Evolutionary conservation across 2,113 vertebrate species (phyloP).

Genomic region (Microcebus tavaratra): DNA sequence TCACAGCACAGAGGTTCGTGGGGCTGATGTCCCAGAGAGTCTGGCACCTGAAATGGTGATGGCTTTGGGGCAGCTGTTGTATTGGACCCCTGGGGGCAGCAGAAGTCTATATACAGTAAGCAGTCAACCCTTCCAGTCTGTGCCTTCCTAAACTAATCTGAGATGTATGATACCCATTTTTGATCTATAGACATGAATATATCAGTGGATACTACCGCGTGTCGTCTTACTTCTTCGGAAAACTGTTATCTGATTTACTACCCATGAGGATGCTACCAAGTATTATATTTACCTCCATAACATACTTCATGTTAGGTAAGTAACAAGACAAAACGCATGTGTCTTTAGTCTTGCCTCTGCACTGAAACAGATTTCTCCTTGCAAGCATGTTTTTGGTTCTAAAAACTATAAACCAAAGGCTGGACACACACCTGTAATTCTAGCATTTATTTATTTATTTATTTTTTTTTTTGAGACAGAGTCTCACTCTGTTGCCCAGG

Average conservation of each 20-base stretch:
- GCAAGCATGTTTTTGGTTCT: not conserved
- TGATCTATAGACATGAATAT: constrained; percentile 93
- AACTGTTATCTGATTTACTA: constrained; percentile 92
- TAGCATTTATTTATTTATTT: too few species aligned
- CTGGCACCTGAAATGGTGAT: fast-evolving
- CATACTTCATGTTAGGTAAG: constrained; percentile 95
- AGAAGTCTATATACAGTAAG: not conserved
- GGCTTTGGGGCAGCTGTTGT: fast-evolving
- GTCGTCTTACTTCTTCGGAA: constrained; percentile 93
- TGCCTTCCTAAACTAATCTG: not conserved
- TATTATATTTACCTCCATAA: constrained; percentile 90
- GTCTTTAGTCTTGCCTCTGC: not conserved
- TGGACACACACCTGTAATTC: too few species aligned
- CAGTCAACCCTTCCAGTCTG: not conserved
- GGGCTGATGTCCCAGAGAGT: not conserved
- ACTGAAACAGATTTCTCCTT: not conserved
- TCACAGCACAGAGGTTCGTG: not conserved
- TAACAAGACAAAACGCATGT: not conserved
- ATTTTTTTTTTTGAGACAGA: too few species aligned
- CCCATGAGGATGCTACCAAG: constrained; percentile 91
- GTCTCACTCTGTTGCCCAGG: too few species aligned
- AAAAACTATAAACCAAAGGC: not conserved
- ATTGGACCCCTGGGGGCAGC: not conserved
- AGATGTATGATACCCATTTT: not conserved
- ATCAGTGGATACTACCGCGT: constrained; percentile 96